A percentile compares a stretch with the other conserved stretches of the same genome.
Evolutionary conservation across 2,113 vertebrate genomes (phyloP).

Genomic region (Prunella himalayana): DNA sequence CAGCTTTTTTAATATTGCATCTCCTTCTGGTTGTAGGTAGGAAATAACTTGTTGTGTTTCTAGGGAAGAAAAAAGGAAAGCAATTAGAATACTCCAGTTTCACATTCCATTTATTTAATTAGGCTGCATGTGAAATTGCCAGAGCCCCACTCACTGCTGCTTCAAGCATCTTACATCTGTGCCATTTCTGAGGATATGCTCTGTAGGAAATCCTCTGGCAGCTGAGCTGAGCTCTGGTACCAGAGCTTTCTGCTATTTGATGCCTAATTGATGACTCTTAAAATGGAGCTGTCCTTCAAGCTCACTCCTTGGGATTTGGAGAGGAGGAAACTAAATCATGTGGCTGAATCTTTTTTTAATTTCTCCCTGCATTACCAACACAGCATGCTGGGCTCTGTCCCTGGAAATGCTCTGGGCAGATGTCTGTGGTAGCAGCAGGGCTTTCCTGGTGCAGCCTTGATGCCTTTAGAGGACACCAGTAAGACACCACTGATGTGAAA

Average conservation of each 20-base stretch:
- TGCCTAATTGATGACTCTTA: background rate
- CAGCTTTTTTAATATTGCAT: background rate
- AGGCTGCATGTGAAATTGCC: background rate
- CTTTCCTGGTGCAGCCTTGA: background rate
- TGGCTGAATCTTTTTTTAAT: background rate
- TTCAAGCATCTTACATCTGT: background rate
- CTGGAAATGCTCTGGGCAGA: background rate
- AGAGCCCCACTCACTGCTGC: background rate
- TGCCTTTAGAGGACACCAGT: background rate
- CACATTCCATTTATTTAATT: background rate
- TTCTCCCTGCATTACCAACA: background rate
- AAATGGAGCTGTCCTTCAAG: conserved; percentile 15
- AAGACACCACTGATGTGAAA: background rate
- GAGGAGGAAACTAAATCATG: background rate
- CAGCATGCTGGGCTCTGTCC: background rate
- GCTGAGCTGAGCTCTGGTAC: background rate
- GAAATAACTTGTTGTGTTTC: background rate
- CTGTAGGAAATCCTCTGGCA: conserved; percentile 1
- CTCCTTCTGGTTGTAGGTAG: background rate
- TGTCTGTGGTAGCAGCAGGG: background rate
- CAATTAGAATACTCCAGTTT: background rate
- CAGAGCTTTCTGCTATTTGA: background rate
- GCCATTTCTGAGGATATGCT: background rate
- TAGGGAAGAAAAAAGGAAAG: background rate
- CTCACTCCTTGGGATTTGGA: background rate